These are phyloP conservation scores for Drosophila rhopaloa DNA, from an alignment of 1,140 invertebrate species.

Conservation along the genomic window DNA sequence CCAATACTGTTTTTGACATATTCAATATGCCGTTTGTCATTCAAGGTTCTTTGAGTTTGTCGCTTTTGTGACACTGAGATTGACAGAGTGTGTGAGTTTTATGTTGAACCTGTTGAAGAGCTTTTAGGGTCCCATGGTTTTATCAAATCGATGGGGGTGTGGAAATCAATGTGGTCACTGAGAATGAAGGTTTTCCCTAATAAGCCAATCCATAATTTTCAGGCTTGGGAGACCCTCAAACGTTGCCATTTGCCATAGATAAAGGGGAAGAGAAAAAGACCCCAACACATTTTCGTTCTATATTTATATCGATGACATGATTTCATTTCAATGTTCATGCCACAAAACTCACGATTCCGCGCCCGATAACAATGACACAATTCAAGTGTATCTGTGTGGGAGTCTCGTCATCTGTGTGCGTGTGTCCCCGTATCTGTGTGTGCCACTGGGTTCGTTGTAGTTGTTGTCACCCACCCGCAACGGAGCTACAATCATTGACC, in stretches of 20 bases:
- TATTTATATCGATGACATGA: constrained; percentile 69
- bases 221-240: constrained; percentile 29
- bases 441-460: constrained; percentile 14
- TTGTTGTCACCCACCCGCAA: constrained; percentile 45
- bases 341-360: constrained; percentile 65
- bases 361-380: constrained; percentile 63
- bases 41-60: constrained; percentile 38
- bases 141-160: constrained; percentile 6
- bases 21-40: constrained; percentile 31
- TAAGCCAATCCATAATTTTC: constrained; percentile 42
- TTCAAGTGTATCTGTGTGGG: constrained; percentile 16
- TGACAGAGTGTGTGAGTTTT: constrained; percentile 3
- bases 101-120: constrained; percentile 44
- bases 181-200: constrained; percentile 39
- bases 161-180: constrained; percentile 48
- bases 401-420: constrained; percentile 14
- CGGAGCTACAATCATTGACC: constrained; percentile 52
- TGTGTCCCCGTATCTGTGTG: constrained; percentile 3
- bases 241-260: constrained; percentile 29
- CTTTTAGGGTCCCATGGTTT: constrained; percentile 24
- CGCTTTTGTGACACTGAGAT: constrained; percentile 13
- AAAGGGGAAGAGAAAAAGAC: constrained; percentile 6
- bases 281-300: constrained; percentile 37
- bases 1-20: constrained; percentile 31
- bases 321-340: constrained; percentile 68